Conservation (phyloP, 1,140 invertebrate genomes). For the Pachyrhynchus sulphureomaculatus region DNA sequence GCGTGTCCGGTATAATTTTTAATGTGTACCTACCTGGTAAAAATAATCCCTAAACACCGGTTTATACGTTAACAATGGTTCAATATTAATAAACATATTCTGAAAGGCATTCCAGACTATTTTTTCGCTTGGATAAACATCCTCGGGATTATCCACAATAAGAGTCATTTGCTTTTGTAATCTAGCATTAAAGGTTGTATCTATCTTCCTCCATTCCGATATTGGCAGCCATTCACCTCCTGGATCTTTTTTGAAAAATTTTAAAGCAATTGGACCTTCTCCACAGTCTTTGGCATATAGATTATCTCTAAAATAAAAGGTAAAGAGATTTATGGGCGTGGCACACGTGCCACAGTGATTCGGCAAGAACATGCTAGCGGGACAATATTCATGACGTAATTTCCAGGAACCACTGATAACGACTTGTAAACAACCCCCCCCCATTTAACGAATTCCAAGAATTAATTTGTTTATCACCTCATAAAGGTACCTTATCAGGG, state of each 20-base stretch:
- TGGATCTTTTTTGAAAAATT: conserved; percentile 46
- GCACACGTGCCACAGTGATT: too few species aligned
- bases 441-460: too few species aligned
- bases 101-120: conserved; percentile 69
- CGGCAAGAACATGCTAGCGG: too few species aligned
- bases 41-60: conserved; percentile 74
- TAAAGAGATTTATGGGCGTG: conserved; percentile 5
- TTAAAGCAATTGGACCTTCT: conserved; percentile 42
- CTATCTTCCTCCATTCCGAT: conserved; percentile 52
- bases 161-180: conserved; percentile 64
- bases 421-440: too few species aligned
- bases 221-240: conserved; percentile 56
- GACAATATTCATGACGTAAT: too few species aligned
- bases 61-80: conserved; percentile 64
- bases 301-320: conserved; percentile 50
- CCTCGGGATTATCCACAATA: conserved; percentile 59
- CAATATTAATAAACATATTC: conserved; percentile 62
- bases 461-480: too few species aligned
- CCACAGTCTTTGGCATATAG: conserved; percentile 63
- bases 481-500: too few species aligned
- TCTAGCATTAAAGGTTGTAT: conserved; percentile 58
- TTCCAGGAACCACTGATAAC: too few species aligned
- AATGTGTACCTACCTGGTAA: conserved; percentile 62
- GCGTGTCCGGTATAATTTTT: too few species aligned
- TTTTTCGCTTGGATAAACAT: conserved; percentile 63